Evolutionary conservation across 2,888 invertebrate species (phyloP), one percentile per base, ranked within the genome.

Genomic region (Punctoribates punctum): DNA sequence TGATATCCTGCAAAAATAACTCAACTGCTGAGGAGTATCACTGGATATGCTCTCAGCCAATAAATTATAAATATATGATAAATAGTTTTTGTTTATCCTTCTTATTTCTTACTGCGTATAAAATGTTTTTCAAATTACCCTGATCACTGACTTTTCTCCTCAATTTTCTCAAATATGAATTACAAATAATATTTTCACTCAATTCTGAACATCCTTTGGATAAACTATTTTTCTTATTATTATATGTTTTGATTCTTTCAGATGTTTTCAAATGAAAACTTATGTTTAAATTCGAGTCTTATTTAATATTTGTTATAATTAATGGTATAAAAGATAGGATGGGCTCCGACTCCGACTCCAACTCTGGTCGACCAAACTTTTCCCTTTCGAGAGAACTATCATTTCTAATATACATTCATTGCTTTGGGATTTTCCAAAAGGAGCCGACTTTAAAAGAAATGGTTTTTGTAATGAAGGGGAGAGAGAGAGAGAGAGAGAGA

Each of bases 361-460:
- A 15, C 15, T 60, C 23, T 60, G 29, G 13, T 60, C 13, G 6
- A 17, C 46, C 2, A 48, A 48, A 48, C 8, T 67, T 67, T 67
- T 67, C 67, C 67, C 67, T 67, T 67, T 67, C 17, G 67, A 34
- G 60, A 17, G 13, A n/a, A 20, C 60, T 13, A 34, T 38, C 62
- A 62, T 27, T 62, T 62, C 9, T 13, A 62, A 13, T 62, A 27
- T n/a, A 62, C 62, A 27, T 67, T 29, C 20, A 20, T 17, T 38
- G 34, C 67, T n/a, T 38, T 67, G 67, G 67, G 38, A 67, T 67
- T 67, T 67, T n/a, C 15, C 15, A 67, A 67, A 67, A 67, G 67
- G 38, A n/a, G 38, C 67, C 67, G 67, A 67, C 67, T 38, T n/a
- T 67, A 13, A 38, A 34, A 29, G 9, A 15, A n/a, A 67, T 20